Conservation (phyloP, 2,113 vertebrate species). For the Mastomys coucha region DNA sequence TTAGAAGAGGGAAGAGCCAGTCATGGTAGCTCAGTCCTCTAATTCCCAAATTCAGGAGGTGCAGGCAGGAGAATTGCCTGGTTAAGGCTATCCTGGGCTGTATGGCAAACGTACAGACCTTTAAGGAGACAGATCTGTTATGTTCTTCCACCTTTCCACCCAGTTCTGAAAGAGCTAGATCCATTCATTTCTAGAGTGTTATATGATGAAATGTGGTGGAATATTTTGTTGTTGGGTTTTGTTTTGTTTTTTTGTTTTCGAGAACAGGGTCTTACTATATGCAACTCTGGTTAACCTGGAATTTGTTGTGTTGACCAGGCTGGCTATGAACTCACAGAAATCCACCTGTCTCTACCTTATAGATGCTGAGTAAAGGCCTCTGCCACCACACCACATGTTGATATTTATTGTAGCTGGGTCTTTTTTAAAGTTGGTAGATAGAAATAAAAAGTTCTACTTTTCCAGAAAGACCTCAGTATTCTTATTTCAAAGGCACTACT, state of each 20-base stretch:
- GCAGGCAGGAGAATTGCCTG: not conserved
- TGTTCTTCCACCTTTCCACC: constrained; percentile 3
- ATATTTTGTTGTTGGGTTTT: not conserved
- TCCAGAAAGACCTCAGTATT: not conserved
- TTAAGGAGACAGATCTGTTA: not conserved
- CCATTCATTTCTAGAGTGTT: constrained; percentile 40
- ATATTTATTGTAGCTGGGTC: constrained; percentile 5
- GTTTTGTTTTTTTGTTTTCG: not conserved
- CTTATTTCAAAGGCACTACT: not conserved
- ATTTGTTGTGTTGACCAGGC: not conserved
- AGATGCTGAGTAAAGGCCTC: not conserved
- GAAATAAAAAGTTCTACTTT: not conserved
- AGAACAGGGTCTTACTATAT: not conserved
- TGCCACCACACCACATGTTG: not conserved
- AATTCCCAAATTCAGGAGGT: not conserved
- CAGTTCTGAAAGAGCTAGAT: constrained; percentile 10
- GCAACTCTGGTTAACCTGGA: not conserved
- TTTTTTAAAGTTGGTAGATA: not conserved
- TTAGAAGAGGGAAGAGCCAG: not conserved
- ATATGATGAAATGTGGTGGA: not conserved
- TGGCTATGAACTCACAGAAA: not conserved
- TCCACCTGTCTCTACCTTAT: no score
- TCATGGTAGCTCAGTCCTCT: not conserved
- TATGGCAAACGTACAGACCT: not conserved
- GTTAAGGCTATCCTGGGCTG: not conserved